Percentiles rank a stretch among this genome's conserved stretches.
phyloP scores from a whole-genome alignment of 2,113 vertebrate species.

The Scytalopus superciliaris region DNA sequence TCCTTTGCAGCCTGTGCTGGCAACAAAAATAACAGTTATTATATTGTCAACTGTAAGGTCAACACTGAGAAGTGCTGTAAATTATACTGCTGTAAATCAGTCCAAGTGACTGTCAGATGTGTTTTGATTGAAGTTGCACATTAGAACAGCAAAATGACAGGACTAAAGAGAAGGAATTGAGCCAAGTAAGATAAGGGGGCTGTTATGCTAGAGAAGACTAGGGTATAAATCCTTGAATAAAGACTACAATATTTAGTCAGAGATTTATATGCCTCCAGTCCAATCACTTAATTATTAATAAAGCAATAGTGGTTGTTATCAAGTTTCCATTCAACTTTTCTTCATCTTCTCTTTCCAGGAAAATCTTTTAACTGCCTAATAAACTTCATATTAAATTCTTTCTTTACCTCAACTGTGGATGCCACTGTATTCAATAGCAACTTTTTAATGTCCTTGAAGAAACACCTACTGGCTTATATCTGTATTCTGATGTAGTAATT shows the following conservation, averaged over 20 bases:
- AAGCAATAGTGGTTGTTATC: neutral
- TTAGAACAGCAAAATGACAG: neutral
- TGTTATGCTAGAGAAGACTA: neutral
- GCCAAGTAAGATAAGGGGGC: neutral
- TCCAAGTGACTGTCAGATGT: neutral
- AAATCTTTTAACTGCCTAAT: neutral
- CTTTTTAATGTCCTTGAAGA: neutral
- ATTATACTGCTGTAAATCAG: slow-evolving; percentile 16
- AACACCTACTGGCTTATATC: neutral
- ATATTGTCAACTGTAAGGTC: neutral
- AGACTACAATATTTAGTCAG: neutral
- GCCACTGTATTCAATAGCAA: neutral
- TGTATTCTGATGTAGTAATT: neutral
- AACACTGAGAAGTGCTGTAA: neutral
- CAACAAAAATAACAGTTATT: neutral
- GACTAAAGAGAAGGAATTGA: neutral
- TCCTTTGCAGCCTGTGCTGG: neutral
- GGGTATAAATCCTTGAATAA: neutral
- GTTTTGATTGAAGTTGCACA: neutral
- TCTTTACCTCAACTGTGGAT: neutral
- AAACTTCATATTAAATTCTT: neutral
- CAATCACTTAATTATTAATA: neutral
- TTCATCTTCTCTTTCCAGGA: neutral
- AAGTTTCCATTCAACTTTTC: neutral
- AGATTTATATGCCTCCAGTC: neutral